phyloP scores from a whole-genome alignment of 2,888 invertebrate species.

The Melipona bicolor region DNA sequence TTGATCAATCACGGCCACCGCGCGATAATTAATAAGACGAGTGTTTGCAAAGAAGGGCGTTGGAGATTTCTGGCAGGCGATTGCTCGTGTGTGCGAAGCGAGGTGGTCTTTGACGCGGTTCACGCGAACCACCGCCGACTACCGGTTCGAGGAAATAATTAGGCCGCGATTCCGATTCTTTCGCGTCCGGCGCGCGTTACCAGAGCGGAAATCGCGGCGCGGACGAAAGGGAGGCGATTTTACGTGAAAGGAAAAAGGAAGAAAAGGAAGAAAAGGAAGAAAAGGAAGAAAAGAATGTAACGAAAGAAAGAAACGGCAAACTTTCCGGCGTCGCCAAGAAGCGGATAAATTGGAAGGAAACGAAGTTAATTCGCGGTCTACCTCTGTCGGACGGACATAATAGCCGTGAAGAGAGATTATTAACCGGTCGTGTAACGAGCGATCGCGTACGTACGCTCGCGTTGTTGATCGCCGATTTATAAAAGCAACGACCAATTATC shows the following conservation, averaged over 20 bases:
- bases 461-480: constrained; percentile 59
- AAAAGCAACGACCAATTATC: constrained; percentile 23
- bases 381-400: constrained; percentile 40
- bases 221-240: neutral
- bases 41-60: constrained; percentile 9
- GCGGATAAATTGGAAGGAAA: constrained; percentile 25
- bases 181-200: constrained; percentile 18
- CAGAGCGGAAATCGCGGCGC: constrained; percentile 16
- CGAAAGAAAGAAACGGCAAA: neutral
- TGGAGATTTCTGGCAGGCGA: constrained; percentile 18
- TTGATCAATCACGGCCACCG: neutral
- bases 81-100: neutral
- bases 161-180: constrained; percentile 15
- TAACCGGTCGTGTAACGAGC: constrained; percentile 48
- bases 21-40: constrained; percentile 19
- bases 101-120: constrained; percentile 15
- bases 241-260: neutral
- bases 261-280: neutral
- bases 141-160: constrained; percentile 20
- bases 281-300: too few relatives aligned
- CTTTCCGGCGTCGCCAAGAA: neutral
- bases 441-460: constrained; percentile 43
- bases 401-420: constrained; percentile 51
- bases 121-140: constrained; percentile 6
- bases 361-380: constrained; percentile 54